Percentiles rank a stretch among this genome's conserved stretches.
These are phyloP conservation scores for Pogoniulus pusillus DNA, from an alignment of 2,797 vertebrate genomes.

Conservation along the genomic window DNA sequence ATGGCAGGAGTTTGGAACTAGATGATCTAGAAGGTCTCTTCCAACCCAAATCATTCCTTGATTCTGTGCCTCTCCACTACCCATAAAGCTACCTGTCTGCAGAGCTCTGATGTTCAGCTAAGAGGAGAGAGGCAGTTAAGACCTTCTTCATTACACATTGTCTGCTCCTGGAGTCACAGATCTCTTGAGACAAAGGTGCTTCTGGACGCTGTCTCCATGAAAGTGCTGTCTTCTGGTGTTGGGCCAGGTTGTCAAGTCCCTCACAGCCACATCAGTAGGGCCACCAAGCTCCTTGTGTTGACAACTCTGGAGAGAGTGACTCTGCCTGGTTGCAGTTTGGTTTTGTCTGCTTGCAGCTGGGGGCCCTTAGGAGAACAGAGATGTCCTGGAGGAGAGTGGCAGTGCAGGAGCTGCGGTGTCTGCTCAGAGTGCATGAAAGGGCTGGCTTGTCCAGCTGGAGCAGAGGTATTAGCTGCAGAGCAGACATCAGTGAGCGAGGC, in stretches of 20 bases:
- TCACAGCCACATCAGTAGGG: fast-evolving
- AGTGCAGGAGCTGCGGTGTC: neutral
- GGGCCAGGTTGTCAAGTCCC: neutral
- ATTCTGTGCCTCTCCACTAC: no score
- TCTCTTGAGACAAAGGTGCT: fast-evolving
- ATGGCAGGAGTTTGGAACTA: no score
- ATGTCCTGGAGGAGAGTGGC: neutral
- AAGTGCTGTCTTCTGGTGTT: neutral
- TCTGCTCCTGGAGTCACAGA: neutral
- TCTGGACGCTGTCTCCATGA: neutral
- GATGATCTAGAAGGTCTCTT: no score
- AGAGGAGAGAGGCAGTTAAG: neutral
- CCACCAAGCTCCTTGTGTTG: fast-evolving
- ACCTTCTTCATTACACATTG: neutral
- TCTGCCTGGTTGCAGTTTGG: neutral
- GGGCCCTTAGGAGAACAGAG: fast-evolving
- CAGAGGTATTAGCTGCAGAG: neutral
- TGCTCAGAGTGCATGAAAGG: neutral
- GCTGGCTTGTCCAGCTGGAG: neutral
- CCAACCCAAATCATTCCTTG: no score
- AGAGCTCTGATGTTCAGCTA: neutral
- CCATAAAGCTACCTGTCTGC: neutral
- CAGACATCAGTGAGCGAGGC: neutral
- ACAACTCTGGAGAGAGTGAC: neutral
- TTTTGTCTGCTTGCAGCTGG: fast-evolving